Evolutionary conservation across 2,113 vertebrate species (phyloP).

Genomic region (Chiloscyllium plagiosum): DNA sequence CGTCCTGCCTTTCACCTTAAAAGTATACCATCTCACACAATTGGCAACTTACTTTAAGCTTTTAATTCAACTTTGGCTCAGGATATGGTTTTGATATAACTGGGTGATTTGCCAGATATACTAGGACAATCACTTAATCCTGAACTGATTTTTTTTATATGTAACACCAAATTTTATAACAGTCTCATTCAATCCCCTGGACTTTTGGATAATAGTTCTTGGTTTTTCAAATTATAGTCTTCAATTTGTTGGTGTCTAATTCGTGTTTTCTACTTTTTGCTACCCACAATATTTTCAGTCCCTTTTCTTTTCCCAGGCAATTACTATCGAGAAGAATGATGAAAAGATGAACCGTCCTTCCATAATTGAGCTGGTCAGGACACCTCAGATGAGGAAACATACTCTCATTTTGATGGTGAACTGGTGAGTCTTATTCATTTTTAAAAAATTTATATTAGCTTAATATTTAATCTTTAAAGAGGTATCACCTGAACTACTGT

Average conservation of each 20-base stretch:
- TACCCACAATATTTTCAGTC: neutral
- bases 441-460: neutral
- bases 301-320: constrained; percentile 50
- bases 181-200: neutral
- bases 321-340: constrained; percentile 57
- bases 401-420: constrained; percentile 85
- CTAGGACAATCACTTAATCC: neutral
- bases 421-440: constrained; percentile 62
- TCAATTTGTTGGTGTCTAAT: constrained; percentile 51
- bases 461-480: neutral
- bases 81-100: neutral
- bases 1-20: no score
- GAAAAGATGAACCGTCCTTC: constrained; percentile 58
- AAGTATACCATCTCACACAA: neutral
- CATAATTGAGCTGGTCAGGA: constrained; percentile 72
- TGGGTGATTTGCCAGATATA: neutral
- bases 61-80: neutral
- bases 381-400: constrained; percentile 78
- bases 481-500: no score
- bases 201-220: constrained; percentile 34
- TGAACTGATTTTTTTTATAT: neutral
- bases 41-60: neutral
- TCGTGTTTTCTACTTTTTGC: neutral
- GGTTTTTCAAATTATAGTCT: constrained; percentile 65
- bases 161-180: neutral